Evolutionary conservation across 1,140 invertebrate genomes (phyloP), one percentile per base, ranked within the genome.

Genomic region (Zaprionus ghesquierei): DNA sequence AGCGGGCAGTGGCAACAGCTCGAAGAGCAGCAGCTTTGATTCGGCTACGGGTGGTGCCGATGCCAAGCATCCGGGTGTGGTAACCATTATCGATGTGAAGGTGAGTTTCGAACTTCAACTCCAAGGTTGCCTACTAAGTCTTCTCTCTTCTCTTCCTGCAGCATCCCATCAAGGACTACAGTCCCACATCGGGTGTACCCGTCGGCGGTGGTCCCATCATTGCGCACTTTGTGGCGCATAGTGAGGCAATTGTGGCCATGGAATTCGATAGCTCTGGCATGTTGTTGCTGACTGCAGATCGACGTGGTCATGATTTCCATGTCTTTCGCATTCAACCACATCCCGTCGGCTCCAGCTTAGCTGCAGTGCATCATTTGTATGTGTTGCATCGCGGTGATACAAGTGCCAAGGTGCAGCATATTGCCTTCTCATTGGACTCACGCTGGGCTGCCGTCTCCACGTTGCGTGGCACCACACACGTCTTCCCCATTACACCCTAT

Each of bases 401-500:
- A 0, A 96, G 95, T 41, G 96, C 96, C 60, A 95, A 96, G 93
- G 96, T 97, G 51, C 95, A 98, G 93, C 96, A 98, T 86, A 97
- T 99, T 92, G 94, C 95, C 54, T 96, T 97, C 92, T 98, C 98
- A 9, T 93, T 95, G 65, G 98, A 99, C 92, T 97, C 97, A 44
- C 95, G 99, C 54, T 99, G 98, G 98, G 95, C 98, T 9, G 96
- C 98, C 13, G 95, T 99, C 1, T 97, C 97, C 23, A 99, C 98
- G 5, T 93, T 98, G 74, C 95, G 98, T 70, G 98, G 98, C 63
- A 99, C 98, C 2, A 99, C 98, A 15, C 99, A 99, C 92, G 95
- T 99, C 49, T 99, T 99, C 93, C 98, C 98, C 1, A 95, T 99
- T 9, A 98, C 97, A 22, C 97, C 98, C n/a, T 99, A 99, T 92